Evolutionary conservation across 1,140 invertebrate species (phyloP), one percentile per base, ranked within the genome.

Genomic region (Oppia nitens): DNA sequence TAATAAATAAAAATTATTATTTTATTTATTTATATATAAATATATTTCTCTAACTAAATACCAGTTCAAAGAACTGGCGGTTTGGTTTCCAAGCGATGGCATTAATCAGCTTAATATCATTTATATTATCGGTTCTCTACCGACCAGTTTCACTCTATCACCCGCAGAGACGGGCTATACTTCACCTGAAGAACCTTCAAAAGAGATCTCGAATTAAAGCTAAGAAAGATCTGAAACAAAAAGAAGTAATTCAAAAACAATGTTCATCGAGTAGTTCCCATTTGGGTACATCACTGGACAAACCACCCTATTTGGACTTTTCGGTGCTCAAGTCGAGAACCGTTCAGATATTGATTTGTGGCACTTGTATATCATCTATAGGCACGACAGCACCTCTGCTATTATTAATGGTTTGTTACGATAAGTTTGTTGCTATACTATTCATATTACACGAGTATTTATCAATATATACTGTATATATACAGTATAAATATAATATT

Each of bases 371-470:
- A 57, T 79, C 84, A 50, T 83, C 82, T 50, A 81, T 90, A 49
- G 88, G 88, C 50, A 80, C 90, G 60, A 87, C 89, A 68, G 83
- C 85, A n/a, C 88, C 88, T n/a, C n/a, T n/a, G n/a, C 81, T 90
- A 61, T 85, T 90, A 74, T 83, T 85, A 69, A 76, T 93, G 75
- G 87, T 90, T 72, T 79, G 77, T 55, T 49, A n/a, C n/a, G n/a
- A n/a, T n/a, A n/a, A n/a, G n/a, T n/a, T n/a, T n/a, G n/a, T n/a
- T n/a, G n/a, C n/a, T n/a, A n/a, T n/a, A n/a, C n/a, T n/a, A n/a
- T n/a, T n/a, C n/a, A n/a, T n/a, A n/a, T n/a, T n/a, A n/a, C n/a
- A n/a, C n/a, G n/a, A 24, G 25, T n/a, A 55, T 17, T n/a, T 26
- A 25, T 24, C 45, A 24, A 2, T 23, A 29, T 17, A 32, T 2